phyloP scores from a whole-genome alignment of 2,888 invertebrate genomes.

The Crematogaster levior region DNA sequence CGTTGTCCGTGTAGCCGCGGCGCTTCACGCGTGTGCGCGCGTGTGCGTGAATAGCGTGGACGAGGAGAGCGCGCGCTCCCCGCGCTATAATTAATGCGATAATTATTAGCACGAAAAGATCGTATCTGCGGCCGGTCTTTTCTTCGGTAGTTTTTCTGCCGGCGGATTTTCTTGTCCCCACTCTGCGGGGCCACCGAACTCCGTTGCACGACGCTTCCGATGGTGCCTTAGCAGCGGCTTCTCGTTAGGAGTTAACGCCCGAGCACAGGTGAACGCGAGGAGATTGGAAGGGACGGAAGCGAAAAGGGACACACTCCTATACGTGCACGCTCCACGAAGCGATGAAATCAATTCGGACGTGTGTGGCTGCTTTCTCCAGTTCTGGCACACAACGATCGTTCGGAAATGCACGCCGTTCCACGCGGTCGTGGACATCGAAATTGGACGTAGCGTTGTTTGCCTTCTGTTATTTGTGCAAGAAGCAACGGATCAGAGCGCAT shows the following conservation, averaged over 20 bases:
- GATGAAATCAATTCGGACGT: constrained; percentile 80
- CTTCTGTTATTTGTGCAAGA: constrained; percentile 46
- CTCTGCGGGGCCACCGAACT: constrained; percentile 72
- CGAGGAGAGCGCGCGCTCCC: constrained; percentile 47
- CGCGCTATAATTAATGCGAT: constrained; percentile 80
- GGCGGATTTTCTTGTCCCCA: constrained; percentile 75
- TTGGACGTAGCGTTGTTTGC: constrained; percentile 40
- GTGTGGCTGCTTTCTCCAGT: constrained; percentile 75
- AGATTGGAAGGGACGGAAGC: constrained; percentile 42
- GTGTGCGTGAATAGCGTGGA: constrained; percentile 42
- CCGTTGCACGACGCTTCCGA: constrained; percentile 35
- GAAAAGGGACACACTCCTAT: constrained; percentile 36
- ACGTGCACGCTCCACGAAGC: constrained; percentile 47
- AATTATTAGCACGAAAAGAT: constrained; percentile 84
- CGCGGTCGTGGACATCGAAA: constrained; percentile 51
- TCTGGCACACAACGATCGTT: constrained; percentile 71
- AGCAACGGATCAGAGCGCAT: constrained; percentile 50
- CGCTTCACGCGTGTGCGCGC: constrained; percentile 39
- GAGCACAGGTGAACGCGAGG: constrained; percentile 34
- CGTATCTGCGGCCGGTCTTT: constrained; percentile 77
- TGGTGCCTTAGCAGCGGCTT: neutral
- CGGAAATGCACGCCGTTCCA: constrained; percentile 70
- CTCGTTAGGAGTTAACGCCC: constrained; percentile 42
- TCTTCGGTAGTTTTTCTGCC: constrained; percentile 73
- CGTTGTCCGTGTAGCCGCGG: constrained; percentile 49